Evolutionary conservation across 2,113 vertebrate genomes (phyloP).

Genomic region (Trogon surrucura): DNA sequence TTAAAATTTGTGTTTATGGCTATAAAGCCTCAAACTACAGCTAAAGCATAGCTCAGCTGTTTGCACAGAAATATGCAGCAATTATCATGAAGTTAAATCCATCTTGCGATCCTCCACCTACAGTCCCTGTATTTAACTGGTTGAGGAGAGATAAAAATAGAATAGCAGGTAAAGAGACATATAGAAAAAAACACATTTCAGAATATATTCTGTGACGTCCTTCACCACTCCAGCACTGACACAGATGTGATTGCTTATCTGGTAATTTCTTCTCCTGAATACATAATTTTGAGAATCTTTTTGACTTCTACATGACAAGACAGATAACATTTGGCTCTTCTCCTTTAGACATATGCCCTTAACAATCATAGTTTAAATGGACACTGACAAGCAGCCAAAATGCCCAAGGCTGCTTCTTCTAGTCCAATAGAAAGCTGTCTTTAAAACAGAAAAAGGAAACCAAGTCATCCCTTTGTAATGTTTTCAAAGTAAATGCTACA

Average conservation of each 20-base stretch:
- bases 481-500: slow-evolving; percentile 13
- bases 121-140: background rate
- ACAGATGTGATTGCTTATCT: background rate
- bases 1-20: background rate
- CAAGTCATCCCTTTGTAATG: background rate
- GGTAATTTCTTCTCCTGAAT: background rate
- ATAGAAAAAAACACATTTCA: background rate
- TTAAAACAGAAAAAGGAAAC: background rate
- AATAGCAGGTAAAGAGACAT: background rate
- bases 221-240: background rate
- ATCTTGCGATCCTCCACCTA: background rate
- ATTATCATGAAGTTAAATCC: background rate
- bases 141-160: slow-evolving; percentile 16
- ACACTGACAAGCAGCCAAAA: slow-evolving; percentile 2
- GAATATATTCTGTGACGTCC: background rate
- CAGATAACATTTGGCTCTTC: background rate
- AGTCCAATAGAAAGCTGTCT: background rate
- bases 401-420: background rate
- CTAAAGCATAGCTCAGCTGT: background rate
- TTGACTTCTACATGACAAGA: background rate
- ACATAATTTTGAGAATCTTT: background rate
- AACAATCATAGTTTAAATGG: background rate
- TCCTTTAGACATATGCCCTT: background rate
- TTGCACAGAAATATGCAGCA: background rate
- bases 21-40: background rate